Percentiles rank a stretch among this genome's conserved stretches.
Evolutionary conservation across 2,888 invertebrate species (phyloP).

Genomic region (Limnephilus rhombicus): DNA sequence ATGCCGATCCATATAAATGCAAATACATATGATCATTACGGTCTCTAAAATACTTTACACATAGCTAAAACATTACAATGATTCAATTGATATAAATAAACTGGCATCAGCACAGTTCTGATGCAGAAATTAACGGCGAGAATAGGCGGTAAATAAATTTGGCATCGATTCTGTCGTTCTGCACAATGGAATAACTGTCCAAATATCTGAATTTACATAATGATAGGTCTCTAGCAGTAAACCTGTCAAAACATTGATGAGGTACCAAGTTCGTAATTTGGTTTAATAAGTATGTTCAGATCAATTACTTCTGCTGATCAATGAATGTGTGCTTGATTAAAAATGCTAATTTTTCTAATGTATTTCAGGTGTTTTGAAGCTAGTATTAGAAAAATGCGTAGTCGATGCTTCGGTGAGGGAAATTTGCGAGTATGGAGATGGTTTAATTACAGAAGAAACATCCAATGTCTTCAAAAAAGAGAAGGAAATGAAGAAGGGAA

Average conservation of each 20-base stretch:
- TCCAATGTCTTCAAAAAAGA: slow-evolving; percentile 98
- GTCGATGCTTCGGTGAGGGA: slow-evolving; percentile 93
- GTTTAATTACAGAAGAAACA: slow-evolving; percentile 92
- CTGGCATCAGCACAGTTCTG: background rate
- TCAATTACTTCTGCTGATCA: background rate
- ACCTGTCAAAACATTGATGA: background rate
- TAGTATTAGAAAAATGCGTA: slow-evolving; percentile 91
- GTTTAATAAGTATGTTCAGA: background rate
- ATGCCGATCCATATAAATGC: slow-evolving; percentile 34
- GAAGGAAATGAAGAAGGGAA: slow-evolving; percentile 98
- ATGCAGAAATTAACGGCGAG: background rate
- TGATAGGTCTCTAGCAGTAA: background rate
- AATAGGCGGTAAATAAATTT: slow-evolving; percentile 40
- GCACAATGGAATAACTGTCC: background rate
- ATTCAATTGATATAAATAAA: background rate
- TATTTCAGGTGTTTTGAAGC: slow-evolving; percentile 89
- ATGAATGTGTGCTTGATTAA: background rate
- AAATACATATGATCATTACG: background rate
- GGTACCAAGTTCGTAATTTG: background rate
- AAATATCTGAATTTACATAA: background rate
- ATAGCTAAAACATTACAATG: slow-evolving; percentile 6
- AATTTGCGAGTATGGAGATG: slow-evolving; percentile 95
- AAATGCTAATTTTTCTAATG: background rate
- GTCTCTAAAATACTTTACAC: background rate
- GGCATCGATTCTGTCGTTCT: slow-evolving; percentile 3